A percentile compares a stretch with the other conserved stretches of the same genome.
Evolutionary conservation across 2,888 invertebrate genomes (phyloP).

Genomic region (Archips xylosteana): DNA sequence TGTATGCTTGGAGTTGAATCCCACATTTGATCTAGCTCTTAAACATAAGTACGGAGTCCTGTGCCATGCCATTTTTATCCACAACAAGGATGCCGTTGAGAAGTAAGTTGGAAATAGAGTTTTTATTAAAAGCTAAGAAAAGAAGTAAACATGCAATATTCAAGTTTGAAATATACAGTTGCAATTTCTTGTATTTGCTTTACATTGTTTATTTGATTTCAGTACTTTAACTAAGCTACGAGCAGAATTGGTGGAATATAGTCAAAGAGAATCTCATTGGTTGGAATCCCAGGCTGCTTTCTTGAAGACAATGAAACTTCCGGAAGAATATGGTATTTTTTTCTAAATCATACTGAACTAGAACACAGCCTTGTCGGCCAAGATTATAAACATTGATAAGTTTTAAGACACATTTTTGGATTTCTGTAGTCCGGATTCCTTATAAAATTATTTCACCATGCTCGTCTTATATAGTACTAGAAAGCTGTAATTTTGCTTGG

Average conservation of each 20-base stretch:
- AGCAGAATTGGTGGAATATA: slow-evolving; percentile 61
- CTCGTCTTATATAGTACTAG: no score
- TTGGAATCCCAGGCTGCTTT: slow-evolving; percentile 69
- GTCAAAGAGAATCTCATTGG: slow-evolving; percentile 61
- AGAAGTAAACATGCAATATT: no score
- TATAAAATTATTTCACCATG: no score
- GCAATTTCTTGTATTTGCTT: not conserved
- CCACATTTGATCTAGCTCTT: slow-evolving; percentile 86
- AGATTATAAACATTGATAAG: no score
- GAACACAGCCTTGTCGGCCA: no score
- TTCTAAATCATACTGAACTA: no score
- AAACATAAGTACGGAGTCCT: slow-evolving; percentile 87
- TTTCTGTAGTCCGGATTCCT: no score
- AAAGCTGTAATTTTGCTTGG: no score
- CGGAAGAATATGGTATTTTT: slow-evolving; percentile 64
- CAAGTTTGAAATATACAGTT: no score
- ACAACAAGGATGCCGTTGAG: slow-evolving; percentile 87
- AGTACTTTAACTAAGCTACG: slow-evolving; percentile 63
- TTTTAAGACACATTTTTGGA: no score
- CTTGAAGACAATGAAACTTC: slow-evolving; percentile 69
- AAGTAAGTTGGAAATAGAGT: slow-evolving; percentile 80
- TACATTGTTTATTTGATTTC: slow-evolving; percentile 45
- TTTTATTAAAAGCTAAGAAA: not conserved
- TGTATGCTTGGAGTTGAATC: slow-evolving; percentile 87
- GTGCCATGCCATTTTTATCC: slow-evolving; percentile 88